phyloP scores from a whole-genome alignment of 2,888 invertebrate species.

The Volucella inanis region DNA sequence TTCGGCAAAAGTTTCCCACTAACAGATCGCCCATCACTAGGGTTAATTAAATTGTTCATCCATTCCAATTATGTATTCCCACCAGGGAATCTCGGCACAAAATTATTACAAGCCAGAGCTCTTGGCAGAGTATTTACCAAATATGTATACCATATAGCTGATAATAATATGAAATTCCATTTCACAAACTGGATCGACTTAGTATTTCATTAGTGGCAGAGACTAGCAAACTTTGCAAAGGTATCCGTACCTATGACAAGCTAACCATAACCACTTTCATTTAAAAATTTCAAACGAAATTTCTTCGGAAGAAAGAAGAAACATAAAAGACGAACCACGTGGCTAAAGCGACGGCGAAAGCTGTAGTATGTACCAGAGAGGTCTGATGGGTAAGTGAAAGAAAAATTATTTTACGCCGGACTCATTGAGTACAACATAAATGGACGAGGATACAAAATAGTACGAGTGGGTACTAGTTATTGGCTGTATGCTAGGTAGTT shows the following conservation, averaged over 20 bases:
- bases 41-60: slow-evolving; percentile 66
- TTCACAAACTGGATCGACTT: slow-evolving; percentile 42
- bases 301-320: neutral
- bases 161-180: slow-evolving; percentile 24
- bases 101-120: slow-evolving; percentile 52
- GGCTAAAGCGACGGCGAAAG: no score
- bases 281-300: slow-evolving; percentile 35
- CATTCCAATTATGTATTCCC: slow-evolving; percentile 64
- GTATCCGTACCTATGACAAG: no score
- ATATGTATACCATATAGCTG: no score
- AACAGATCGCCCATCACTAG: slow-evolving; percentile 41
- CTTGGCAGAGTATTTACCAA: neutral
- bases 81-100: slow-evolving; percentile 52
- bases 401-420: slow-evolving; percentile 1
- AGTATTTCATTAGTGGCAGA: slow-evolving; percentile 3
- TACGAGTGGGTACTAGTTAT: slow-evolving; percentile 10
- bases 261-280: slow-evolving; percentile 30
- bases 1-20: neutral
- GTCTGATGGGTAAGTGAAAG: neutral
- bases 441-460: slow-evolving; percentile 10
- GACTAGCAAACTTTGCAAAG: no score
- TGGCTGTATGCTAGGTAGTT: slow-evolving; percentile 36
- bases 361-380: neutral
- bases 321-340: neutral
- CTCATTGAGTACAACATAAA: slow-evolving; percentile 55